Base-by-base conservation (phyloP, 92 coral and sea anemone species). In the Diadumene lineata region DNA sequence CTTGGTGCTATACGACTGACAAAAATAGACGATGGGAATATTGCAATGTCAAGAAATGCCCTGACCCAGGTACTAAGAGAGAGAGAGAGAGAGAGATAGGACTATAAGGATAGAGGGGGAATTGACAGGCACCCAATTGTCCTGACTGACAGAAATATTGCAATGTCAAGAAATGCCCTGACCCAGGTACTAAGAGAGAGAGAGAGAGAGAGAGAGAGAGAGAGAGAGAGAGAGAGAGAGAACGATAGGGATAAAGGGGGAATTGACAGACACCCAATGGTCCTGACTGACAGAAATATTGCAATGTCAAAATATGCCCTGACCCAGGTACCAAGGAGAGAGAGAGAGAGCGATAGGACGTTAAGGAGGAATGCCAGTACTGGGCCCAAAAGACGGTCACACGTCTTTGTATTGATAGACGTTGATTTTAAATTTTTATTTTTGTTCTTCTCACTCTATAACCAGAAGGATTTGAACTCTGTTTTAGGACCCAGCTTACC, bases 201-300 rank as follows among this genome's bases (percentile, higher is more conserved):
- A 4, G 48, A 13, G 48, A 13, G 13, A 38, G 48, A 13, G 6
- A 38, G 13, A 4, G 48, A 38, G 6, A 13, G 48, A 6, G 13
- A 13, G 48, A 38, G 48, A 38, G 7, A 4, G 48, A 13, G 48
- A 38, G 48, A 38, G 13, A 38, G 13, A 38, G 13, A 13, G 48
- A 13, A 38, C 7, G 48, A 38, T 13, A n/a, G 48, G 48, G 48
- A 38, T 4, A 38, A 38, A 13, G 48, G 48, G 48, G 6, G 48
- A 38, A 4, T 38, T 4, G 48, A 6, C 48, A 38, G 13, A 13
- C 48, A 38, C 48, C 48, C 13, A 38, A 38, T 38, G 48, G 48
- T 38, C 48, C 48, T n/a, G n/a, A n/a, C n/a, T n/a, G 93, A 80
- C 84, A 89, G 93, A 84, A 88, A 27, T 84, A 88, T 77, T 88